Conservation (phyloP, 2,888 invertebrate species). For the Nomada hirtipes region DNA sequence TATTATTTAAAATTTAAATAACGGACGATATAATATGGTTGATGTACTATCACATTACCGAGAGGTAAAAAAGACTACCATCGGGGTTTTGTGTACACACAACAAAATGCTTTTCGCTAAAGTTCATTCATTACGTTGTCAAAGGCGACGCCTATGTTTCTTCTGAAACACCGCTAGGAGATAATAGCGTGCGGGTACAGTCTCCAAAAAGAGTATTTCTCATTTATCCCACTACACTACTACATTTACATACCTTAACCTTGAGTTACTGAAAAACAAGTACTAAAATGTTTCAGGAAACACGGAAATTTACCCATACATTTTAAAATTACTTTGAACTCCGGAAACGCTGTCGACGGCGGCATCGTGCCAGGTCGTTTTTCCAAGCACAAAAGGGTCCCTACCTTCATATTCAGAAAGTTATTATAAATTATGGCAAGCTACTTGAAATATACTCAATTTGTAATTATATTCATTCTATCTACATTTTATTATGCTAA, state of each 20-base stretch:
- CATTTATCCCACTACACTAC: constrained; percentile 56
- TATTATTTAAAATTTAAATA: not conserved
- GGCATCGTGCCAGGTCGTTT: not conserved
- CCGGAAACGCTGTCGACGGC: not conserved
- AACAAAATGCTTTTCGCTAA: constrained; percentile 58
- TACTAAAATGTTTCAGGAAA: constrained; percentile 28
- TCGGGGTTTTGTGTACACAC: constrained; percentile 43
- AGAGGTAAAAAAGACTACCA: not conserved
- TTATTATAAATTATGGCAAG: not conserved
- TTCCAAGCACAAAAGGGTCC: not conserved
- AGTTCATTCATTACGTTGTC: constrained; percentile 72
- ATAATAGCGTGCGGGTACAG: constrained; percentile 80
- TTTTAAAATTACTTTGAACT: constrained; percentile 18
- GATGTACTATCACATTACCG: not conserved
- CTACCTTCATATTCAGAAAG: not conserved
- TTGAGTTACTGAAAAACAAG: constrained; percentile 47
- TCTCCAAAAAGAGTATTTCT: constrained; percentile 72
- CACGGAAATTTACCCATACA: not conserved
- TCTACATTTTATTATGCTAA: not conserved
- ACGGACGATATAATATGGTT: not conserved
- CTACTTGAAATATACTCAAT: too few relatives aligned
- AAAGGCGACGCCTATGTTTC: constrained; percentile 79
- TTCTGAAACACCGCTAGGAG: constrained; percentile 82
- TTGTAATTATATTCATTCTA: not conserved
- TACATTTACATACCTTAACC: constrained; percentile 40